Base-by-base conservation (phyloP, 2,113 vertebrate genomes). In the Stercorarius parasiticus region DNA sequence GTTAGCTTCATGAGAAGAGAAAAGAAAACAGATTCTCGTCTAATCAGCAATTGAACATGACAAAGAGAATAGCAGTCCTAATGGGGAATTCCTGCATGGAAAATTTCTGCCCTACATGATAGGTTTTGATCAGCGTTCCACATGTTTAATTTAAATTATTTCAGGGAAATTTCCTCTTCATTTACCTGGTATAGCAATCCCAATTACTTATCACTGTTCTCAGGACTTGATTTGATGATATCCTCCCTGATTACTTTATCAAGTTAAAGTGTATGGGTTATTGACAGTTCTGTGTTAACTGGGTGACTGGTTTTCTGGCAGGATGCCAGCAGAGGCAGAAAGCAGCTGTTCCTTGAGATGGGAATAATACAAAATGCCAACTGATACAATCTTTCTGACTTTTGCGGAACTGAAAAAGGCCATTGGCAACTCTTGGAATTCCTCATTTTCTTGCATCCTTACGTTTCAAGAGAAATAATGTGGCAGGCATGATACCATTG, bases 171-270 rank as follows among this genome's bases (percentile, higher is more conserved):
- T 90, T 82, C 49, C 30, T 78, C n/a, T 94, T 76, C 13, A 21
- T 78, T 96, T 95, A 89, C 42, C 79, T 83, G 40, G 67, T 95
- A 25, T 86, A 96, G 55, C 29, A 96, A 81, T 95, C 53, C 17
- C 49, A 92, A 64, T 95, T 95, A 65, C 66, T 96, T 94, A 49
- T 80, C 47, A 15, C 64, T 95, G 32, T 96, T 97, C 93, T 58
- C 40, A 96, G 82, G 77, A 78, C 38, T 74, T 94, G 87, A 95
- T 98, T 98, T 89, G 94, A 91, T 95, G 82, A 88, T 96, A 90
- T 85, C 53, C 69, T 78, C 69, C 55, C 69, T 80, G 84, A 96
- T 96, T 96, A 91, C 84, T 96, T 97, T 94, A 95, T 97, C 92
- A 96, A 87, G 67, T 91, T 86, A 32, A 93, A 70, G 58, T 80